Conservation (phyloP, 2,113 vertebrate species). For the Columba livia region DNA sequence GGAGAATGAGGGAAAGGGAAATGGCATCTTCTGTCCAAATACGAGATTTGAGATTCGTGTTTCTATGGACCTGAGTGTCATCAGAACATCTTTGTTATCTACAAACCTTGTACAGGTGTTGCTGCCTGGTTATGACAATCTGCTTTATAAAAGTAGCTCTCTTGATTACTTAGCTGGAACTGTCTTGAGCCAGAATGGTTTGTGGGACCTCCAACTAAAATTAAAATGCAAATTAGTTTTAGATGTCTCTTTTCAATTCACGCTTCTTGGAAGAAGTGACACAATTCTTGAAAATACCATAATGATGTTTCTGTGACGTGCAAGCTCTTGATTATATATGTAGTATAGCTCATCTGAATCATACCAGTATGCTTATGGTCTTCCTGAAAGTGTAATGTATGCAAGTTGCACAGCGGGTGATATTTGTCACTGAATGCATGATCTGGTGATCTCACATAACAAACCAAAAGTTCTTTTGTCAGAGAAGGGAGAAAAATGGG, state of each 20-base stretch:
- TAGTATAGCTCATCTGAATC: conserved; percentile 7
- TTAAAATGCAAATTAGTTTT: conserved; percentile 46
- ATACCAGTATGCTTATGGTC: background rate
- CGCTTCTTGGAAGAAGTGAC: conserved; percentile 43
- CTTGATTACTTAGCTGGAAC: background rate
- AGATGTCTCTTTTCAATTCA: background rate
- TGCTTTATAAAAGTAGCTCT: background rate
- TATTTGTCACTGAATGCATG: background rate
- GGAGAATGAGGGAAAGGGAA: background rate
- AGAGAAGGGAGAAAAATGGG: background rate
- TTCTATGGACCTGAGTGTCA: background rate
- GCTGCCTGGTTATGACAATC: background rate
- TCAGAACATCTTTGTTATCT: background rate
- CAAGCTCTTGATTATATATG: background rate
- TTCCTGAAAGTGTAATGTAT: background rate
- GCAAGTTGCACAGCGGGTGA: background rate
- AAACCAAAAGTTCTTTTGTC: background rate
- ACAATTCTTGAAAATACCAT: conserved; percentile 31
- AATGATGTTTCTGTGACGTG: conserved; percentile 19
- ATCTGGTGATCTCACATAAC: background rate
- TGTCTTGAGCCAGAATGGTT: background rate
- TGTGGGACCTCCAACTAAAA: conserved; percentile 24
- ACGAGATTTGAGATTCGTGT: background rate
- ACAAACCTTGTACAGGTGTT: background rate
- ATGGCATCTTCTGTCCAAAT: background rate